A percentile compares a stretch with the other conserved stretches of the same genome.
Evolutionary conservation across 2,113 vertebrate species (phyloP).

Genomic region (Saimiri boliviensis): DNA sequence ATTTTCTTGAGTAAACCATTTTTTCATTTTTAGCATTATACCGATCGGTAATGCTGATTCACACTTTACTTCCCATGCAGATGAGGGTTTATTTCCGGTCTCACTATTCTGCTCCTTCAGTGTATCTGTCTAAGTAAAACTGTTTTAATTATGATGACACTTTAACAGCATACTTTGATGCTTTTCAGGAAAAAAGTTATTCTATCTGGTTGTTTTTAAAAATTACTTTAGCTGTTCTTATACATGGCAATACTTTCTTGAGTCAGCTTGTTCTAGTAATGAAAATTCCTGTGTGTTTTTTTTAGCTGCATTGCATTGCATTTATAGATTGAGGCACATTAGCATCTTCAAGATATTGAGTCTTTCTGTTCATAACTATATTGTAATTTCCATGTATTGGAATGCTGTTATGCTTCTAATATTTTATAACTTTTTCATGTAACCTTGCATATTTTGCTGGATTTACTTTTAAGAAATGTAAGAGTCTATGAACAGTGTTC

Average conservation of each 20-base stretch:
- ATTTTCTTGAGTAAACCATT: neutral
- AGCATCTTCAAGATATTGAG: neutral
- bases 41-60: neutral
- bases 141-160: neutral
- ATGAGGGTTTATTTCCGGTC: neutral
- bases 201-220: neutral
- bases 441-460: neutral
- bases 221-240: neutral
- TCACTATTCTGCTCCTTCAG: neutral
- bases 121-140: neutral
- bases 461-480: neutral
- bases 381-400: neutral
- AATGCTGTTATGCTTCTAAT: neutral
- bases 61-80: neutral
- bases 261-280: neutral
- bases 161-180: neutral
- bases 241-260: neutral
- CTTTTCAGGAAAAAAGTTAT: neutral
- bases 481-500: neutral
- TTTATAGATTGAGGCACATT: neutral
- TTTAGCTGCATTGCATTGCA: neutral
- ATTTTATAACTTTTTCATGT: neutral
- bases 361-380: neutral
- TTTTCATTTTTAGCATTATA: neutral
- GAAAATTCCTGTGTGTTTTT: neutral